Conservation (phyloP, 2,888 invertebrate species). For the Melinopterus prodromus region DNA sequence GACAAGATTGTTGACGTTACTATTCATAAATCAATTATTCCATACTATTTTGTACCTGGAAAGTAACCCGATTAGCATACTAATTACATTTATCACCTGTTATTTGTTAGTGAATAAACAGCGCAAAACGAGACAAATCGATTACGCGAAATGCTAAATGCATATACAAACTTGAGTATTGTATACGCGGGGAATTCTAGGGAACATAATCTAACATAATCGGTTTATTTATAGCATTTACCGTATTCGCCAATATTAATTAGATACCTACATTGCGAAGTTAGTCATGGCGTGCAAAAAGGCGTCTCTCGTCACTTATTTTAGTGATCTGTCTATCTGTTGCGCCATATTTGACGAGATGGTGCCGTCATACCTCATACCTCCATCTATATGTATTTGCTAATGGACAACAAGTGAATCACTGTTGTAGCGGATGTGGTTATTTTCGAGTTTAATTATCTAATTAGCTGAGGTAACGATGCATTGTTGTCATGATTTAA, state of each 20-base stretch:
- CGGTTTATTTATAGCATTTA: not conserved
- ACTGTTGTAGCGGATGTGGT: not conserved
- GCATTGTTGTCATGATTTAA: not conserved
- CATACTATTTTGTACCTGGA: not conserved
- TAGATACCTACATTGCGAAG: not conserved
- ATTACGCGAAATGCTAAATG: not conserved
- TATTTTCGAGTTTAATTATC: not conserved
- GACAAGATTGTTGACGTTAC: not conserved
- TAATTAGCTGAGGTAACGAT: not conserved
- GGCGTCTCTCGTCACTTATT: not conserved
- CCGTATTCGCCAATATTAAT: constrained; percentile 4
- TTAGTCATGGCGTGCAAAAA: not conserved
- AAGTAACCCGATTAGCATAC: not conserved
- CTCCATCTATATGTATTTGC: not conserved
- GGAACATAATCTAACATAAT: not conserved
- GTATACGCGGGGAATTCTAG: not conserved
- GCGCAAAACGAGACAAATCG: not conserved
- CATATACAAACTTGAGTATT: not conserved
- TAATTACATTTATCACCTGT: not conserved
- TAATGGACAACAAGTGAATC: not conserved
- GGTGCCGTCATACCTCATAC: not conserved
- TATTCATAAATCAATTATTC: not conserved
- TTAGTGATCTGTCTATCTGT: not conserved
- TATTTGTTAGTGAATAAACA: not conserved
- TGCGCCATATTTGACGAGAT: not conserved